Base-by-base conservation (phyloP, 2,888 invertebrate genomes). In the Proisotoma minuta region DNA sequence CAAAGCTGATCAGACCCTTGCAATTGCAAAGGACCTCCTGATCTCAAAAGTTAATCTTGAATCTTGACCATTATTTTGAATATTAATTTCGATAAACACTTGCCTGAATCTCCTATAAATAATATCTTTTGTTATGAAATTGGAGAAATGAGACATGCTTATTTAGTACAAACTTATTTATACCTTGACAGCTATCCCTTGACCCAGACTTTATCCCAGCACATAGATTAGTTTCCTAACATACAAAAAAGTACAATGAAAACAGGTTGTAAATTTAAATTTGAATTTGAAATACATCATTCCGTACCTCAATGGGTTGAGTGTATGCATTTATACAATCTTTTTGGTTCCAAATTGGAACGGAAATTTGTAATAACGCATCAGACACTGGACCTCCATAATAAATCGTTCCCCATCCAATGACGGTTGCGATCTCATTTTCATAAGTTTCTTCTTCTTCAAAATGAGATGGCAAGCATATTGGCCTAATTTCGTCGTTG, bases 1-100 rank as follows among this genome's bases (percentile, higher is more conserved):
- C 91, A 91, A 51, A 88, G 84, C 0, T 85, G 85, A 75, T 87
- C 87, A 34, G 8, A 10, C 2, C 68, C 63, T 1, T 84, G 79
- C 75, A 88, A 79, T 76, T 87, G 87, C 34, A 92, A 78, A 0
- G 92, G 91, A 0, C 92, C 92, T 12, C 91, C 91, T 91, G 34
- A 34, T n/a, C n/a, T n/a, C n/a, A n/a, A n/a, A n/a, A 34, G 8
- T 34, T 34, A 34, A 10, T 8, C 15, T n/a, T n/a, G n/a, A n/a
- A n/a, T n/a, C n/a, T n/a, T n/a, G n/a, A n/a, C n/a, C n/a, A n/a
- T n/a, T n/a, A n/a, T n/a, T n/a, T n/a, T n/a, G n/a, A n/a, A n/a
- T n/a, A n/a, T n/a, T n/a, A n/a, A n/a, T n/a, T n/a, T n/a, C n/a
- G n/a, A n/a, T n/a, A n/a, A n/a, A n/a, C n/a, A n/a, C n/a, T 34